Percentiles rank a stretch among this genome's conserved stretches.
These are phyloP conservation scores for Vanessa cardui DNA, from an alignment of 2,888 invertebrate genomes.

Conservation along the genomic window DNA sequence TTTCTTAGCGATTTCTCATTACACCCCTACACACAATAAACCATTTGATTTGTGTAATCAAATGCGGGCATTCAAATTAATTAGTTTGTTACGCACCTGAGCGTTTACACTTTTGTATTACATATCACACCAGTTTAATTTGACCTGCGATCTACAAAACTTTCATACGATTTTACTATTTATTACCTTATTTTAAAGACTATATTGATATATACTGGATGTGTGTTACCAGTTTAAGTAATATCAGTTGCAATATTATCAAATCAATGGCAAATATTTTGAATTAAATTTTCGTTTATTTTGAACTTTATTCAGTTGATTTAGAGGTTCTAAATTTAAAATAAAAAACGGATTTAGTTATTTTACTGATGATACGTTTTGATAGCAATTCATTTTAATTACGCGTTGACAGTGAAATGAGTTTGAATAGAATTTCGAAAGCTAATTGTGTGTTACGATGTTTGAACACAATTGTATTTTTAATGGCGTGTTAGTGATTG, in stretches of 20 bases:
- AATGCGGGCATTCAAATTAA: slow-evolving; percentile 82
- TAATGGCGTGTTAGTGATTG: slow-evolving; percentile 4
- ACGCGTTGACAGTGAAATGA: slow-evolving; percentile 57
- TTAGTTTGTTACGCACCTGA: slow-evolving; percentile 82
- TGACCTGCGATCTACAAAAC: slow-evolving; percentile 8
- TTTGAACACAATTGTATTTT: slow-evolving; percentile 45
- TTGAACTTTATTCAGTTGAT: slow-evolving; percentile 14
- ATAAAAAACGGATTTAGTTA: slow-evolving; percentile 11
- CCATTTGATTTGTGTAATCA: slow-evolving; percentile 83
- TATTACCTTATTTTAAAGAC: slow-evolving; percentile 3
- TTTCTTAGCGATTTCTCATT: slow-evolving; percentile 83
- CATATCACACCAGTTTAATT: slow-evolving; percentile 40
- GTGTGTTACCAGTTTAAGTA: neutral
- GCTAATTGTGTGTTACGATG: slow-evolving; percentile 55
- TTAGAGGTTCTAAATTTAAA: slow-evolving; percentile 8
- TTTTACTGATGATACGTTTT: slow-evolving; percentile 52
- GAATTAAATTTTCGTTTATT: neutral
- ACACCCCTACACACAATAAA: slow-evolving; percentile 68
- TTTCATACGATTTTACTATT: neutral
- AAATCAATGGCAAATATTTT: slow-evolving; percentile 8
- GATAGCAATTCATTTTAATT: slow-evolving; percentile 59
- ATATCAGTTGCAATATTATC: slow-evolving; percentile 9
- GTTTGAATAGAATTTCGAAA: slow-evolving; percentile 51
- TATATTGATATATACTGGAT: neutral
- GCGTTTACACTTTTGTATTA: slow-evolving; percentile 66